These are phyloP conservation scores for Leucoptera coffeella DNA, from an alignment of 2,888 invertebrate species.

Conservation along the genomic window DNA sequence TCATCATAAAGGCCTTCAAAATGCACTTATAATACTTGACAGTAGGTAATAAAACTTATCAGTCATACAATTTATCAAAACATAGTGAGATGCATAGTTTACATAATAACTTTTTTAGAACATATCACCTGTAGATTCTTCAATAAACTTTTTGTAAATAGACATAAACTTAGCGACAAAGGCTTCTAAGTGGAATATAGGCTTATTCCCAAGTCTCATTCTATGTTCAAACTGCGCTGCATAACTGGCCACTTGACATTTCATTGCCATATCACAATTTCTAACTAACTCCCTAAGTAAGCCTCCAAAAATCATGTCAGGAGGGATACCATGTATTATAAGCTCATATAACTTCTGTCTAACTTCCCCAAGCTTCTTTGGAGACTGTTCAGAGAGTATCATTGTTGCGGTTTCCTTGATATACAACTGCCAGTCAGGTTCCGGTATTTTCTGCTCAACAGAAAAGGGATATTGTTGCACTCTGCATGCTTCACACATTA, in stretches of 20 bases:
- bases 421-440: conserved; percentile 91
- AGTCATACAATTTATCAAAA: conserved; percentile 1
- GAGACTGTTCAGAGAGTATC: conserved; percentile 82
- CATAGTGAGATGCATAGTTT: neutral
- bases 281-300: conserved; percentile 76
- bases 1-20: no score
- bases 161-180: conserved; percentile 97
- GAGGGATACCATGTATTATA: conserved; percentile 88
- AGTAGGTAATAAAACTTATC: conserved; percentile 1
- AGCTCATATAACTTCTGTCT: conserved; percentile 89
- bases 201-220: conserved; percentile 86
- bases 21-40: conserved; percentile 2
- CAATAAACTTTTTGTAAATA: conserved; percentile 83
- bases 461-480: conserved; percentile 87
- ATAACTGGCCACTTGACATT: conserved; percentile 74
- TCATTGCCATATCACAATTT: conserved; percentile 87
- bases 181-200: conserved; percentile 95
- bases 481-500: conserved; percentile 91
- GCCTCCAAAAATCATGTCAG: conserved; percentile 85
- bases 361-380: conserved; percentile 76
- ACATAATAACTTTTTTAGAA: conserved; percentile 23
- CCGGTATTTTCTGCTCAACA: conserved; percentile 69
- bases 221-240: conserved; percentile 92
- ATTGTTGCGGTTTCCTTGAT: conserved; percentile 80
- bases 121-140: conserved; percentile 59